Base-by-base conservation (phyloP, 2,888 invertebrate species). In the Alcis repandata region DNA sequence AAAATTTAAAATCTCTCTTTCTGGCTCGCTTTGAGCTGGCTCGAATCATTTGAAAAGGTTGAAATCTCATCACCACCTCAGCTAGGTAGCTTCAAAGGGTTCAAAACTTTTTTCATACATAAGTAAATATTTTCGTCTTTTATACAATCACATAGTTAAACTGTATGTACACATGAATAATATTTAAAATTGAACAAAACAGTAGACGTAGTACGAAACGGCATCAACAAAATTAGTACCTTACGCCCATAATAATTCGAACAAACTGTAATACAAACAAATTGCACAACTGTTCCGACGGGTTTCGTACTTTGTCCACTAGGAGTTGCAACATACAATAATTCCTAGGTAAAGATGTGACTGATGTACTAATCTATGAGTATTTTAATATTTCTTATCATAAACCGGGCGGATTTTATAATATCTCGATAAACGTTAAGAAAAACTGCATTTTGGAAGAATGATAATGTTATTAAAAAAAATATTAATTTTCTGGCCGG, bases 21-120 rank as follows among this genome's bases (percentile, higher is more conserved):
- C 88, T 90, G 90, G 89, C 89, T 91, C 89, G 88, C 36, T 51
- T 51, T 51, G 51, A 51, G 51, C 88, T 90, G 90, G 89, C 89
- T 91, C 89, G 88, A 90, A 89, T 91, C 85, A 74, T 85, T 85
- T 80, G 2, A 75, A 72, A 61, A 20, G 46, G 46, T 45, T n/a
- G 13, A 46, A 36, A 15, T 45, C 52, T 51, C 43, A 22, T 41
- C 38, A 38, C 54, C 62, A 62, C 54, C 41, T 40, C 17, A 20
- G n/a, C 3, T 17, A 27, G 11, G 45, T 20, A 27, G 27, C 3
- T 27, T 27, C 27, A 27, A 27, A 27, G 27, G 11, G 36, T 20
- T 48, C 7, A 8, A 46, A 15, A 15, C n/a, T 8, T 27, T 46
- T 45, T 4, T 48, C 32, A 15, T 33, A 49, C 11, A 10, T 33